Evolutionary conservation across 1,140 invertebrate species (phyloP), one percentile per base, ranked within the genome.

Genomic region (Bacillus rossius): DNA sequence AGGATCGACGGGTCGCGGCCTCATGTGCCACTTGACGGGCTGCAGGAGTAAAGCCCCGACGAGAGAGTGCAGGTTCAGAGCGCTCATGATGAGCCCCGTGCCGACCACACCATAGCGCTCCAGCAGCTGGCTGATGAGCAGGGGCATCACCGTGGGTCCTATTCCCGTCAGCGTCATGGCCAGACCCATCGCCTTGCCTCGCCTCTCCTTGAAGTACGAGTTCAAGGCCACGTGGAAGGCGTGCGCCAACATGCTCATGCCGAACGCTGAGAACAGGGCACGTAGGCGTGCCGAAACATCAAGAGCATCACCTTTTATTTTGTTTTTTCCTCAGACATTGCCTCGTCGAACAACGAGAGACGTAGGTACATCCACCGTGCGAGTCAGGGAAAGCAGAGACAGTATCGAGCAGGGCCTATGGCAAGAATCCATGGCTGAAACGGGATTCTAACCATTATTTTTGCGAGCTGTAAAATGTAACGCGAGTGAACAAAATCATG

Each of bases 71-170:
- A 82, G 70, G 42, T 82, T 80, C 25, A 89, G 71, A n/a, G 75
- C 84, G 7, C 81, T 76, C 0, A 88, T 67, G 13, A 89, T 72
- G 0, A 84, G 71, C 53, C 85, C 71, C 0, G 84, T 84, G 16
- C 77, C 79, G 65, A 69, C 74, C 61, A 79, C 81, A 7, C 77
- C 77, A 64, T 81, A 84, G 38, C 75, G 69, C 23, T 81, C 73
- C 37, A 86, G 60, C 7, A 87, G 74, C 53, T 77, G 73, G 23
- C 79, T 71, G 23, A 87, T 80, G 25, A 90, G 67, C 57, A 84
- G 81, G 0, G 88, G 88, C 77, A 89, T 84, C 4, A 88, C 61
- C 62, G 87, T 85, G 63, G 88, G 86, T 4, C 88, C 87, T 1
- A 89, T 62, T 17, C 84, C 87, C 34, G 86, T 87, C 13, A 87